A percentile compares a stretch with the other conserved stretches of the same genome.
phyloP scores from a whole-genome alignment of 2,888 invertebrate genomes.

The Drosophila testacea region DNA sequence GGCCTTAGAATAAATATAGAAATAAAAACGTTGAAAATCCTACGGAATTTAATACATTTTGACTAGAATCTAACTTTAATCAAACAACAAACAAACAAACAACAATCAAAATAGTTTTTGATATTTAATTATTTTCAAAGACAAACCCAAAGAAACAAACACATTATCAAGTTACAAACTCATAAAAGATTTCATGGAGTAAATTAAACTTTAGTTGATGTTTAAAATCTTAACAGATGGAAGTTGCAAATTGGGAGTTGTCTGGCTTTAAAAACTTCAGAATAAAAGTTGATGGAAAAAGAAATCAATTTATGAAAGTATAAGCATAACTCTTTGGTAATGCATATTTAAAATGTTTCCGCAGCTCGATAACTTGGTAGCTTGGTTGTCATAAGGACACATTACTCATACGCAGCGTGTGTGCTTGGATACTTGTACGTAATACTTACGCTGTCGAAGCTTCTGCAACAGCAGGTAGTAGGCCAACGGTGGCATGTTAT shows the following conservation, averaged over 20 bases:
- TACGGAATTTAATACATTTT: too few relatives aligned
- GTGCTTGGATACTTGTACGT: constrained; percentile 13
- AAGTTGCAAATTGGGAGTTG: neutral
- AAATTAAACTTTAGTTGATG: neutral
- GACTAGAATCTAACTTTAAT: too few relatives aligned
- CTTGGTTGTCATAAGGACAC: constrained; percentile 31
- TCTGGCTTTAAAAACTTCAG: neutral
- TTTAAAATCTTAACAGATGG: too few relatives aligned
- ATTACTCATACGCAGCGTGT: constrained; percentile 49
- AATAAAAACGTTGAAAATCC: too few relatives aligned
- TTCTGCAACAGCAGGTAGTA: constrained; percentile 81
- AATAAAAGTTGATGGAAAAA: neutral
- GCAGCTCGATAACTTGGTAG: neutral
- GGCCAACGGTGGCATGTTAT: constrained; percentile 80
- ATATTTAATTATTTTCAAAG: too few relatives aligned
- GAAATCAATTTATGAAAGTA: constrained; percentile 14
- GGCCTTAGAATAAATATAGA: too few relatives aligned
- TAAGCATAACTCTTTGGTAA: constrained; percentile 10
- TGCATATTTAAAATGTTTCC: constrained; percentile 24
- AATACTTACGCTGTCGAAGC: constrained; percentile 76
- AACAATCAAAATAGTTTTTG: too few relatives aligned
- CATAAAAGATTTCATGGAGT: neutral
- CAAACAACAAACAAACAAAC: too few relatives aligned
- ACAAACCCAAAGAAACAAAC: neutral
- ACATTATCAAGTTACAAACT: neutral